Conservation (phyloP, 2,113 vertebrate genomes). For the Aegithalos caudatus region DNA sequence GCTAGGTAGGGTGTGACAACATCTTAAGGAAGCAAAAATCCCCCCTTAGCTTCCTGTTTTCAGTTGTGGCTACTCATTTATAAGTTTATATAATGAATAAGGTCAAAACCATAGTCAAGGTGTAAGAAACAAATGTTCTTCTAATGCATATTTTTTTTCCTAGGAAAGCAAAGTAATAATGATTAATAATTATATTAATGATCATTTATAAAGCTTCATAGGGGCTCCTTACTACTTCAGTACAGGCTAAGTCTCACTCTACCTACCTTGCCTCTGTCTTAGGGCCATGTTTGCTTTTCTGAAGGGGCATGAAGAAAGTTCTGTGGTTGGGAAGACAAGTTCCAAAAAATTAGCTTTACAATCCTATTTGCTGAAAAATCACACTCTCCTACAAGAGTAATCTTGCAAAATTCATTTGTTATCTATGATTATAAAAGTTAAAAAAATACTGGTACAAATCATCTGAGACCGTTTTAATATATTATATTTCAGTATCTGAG, state of each 20-base stretch:
- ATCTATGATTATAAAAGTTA: neutral
- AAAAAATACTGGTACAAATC: neutral
- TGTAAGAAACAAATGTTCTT: neutral
- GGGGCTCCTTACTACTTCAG: neutral
- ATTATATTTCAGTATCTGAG: neutral
- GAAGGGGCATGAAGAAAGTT: neutral
- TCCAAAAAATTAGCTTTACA: neutral
- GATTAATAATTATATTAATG: neutral
- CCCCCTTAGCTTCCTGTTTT: neutral
- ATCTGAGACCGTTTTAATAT: neutral
- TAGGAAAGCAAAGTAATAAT: neutral
- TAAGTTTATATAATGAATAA: neutral
- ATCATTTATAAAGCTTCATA: neutral
- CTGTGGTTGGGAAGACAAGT: rapidly evolving
- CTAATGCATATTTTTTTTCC: neutral
- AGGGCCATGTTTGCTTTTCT: neutral
- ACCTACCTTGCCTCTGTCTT: neutral
- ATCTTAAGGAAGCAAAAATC: neutral
- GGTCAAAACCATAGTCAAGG: neutral
- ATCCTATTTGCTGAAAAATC: neutral
- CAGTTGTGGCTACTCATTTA: neutral
- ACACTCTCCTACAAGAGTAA: neutral
- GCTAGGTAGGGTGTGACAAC: neutral
- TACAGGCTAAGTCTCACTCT: neutral
- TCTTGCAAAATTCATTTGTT: neutral